Conservation (phyloP, 1,140 invertebrate species). For the Nasonia longicornis region DNA sequence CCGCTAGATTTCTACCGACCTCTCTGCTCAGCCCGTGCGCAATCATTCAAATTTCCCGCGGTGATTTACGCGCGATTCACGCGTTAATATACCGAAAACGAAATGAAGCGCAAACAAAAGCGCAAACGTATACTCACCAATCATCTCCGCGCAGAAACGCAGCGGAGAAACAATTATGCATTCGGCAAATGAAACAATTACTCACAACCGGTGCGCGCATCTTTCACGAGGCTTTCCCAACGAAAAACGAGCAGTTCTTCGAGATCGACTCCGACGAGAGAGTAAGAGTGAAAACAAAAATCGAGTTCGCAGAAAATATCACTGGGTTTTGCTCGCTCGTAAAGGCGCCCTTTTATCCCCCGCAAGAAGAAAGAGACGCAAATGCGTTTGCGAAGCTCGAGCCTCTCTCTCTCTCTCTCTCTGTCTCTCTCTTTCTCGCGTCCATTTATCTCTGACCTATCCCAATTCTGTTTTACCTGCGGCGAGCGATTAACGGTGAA, state of each 20-base stretch:
- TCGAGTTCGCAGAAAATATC: slow-evolving; percentile 20
- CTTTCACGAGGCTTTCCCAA: neutral
- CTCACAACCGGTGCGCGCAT: neutral
- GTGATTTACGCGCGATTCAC: neutral
- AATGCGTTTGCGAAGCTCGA: neutral
- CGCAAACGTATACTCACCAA: neutral
- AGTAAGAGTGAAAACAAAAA: neutral
- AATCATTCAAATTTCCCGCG: neutral
- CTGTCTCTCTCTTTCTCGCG: neutral
- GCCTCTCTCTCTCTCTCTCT: too few relatives aligned
- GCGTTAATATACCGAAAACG: too few relatives aligned
- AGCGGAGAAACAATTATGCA: neutral
- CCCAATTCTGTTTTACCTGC: slow-evolving; percentile 38
- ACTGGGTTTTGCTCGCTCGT: slow-evolving; percentile 17
- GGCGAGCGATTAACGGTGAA: slow-evolving; percentile 40
- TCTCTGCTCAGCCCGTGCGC: neutral
- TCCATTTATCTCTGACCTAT: slow-evolving; percentile 37
- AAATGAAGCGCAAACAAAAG: neutral
- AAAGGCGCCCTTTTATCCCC: slow-evolving; percentile 7
- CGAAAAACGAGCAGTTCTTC: neutral
- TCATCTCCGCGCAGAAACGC: too few relatives aligned
- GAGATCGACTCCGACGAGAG: neutral
- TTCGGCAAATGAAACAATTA: neutral
- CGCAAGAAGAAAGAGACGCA: neutral
- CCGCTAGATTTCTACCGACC: neutral